Evolutionary conservation across 2,888 invertebrate species (phyloP), one percentile per base, ranked within the genome.

Genomic region (Anoncus sp.): DNA sequence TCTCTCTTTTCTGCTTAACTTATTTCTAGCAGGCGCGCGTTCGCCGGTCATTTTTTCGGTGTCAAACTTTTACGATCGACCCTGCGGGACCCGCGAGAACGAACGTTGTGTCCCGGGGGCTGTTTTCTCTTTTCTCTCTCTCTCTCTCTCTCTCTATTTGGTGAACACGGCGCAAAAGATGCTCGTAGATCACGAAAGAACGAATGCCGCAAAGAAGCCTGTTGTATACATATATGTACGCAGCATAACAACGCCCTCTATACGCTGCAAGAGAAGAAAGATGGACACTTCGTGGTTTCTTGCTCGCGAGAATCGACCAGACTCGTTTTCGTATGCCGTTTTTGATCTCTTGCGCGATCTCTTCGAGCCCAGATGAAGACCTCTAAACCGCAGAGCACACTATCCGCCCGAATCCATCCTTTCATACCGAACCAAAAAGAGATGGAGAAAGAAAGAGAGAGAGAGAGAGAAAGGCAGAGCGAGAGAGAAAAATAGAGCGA

Each of bases 11-110:
- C 65, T 40, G 55, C 43, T 69, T 57, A 55, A 35, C 71, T 63
- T 53, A 60, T 72, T 72, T 47, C 72, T 47, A 53, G 55, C 63
- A n/a, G 43, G 20, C 45, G 43, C 59, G 59, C 69, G 45, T 59
- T 66, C 59, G 59, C 49, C 31, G 65, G 53, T 74, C 77, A 79
- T 82, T 83, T 82, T 82, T 83, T 80, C 78, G 76, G 75, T 85
- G 83, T 84, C 84, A 84, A 84, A 84, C 75, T 85, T 85, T 84
- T 85, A 85, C 81, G 85, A 85, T 81, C 75, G 67, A 73, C 74
- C 82, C 80, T 76, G 70, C 70, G 75, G 79, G 80, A 79, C 70
- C 73, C 57, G 43, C 53, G 65, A 63, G 75, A 76, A 57, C 40
- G 70, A 62, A 3, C 47, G 60, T 60, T 55, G 22, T 71, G 71